These are phyloP conservation scores for Nebria brevicollis DNA, from an alignment of 2,888 invertebrate genomes.

Conservation along the genomic window DNA sequence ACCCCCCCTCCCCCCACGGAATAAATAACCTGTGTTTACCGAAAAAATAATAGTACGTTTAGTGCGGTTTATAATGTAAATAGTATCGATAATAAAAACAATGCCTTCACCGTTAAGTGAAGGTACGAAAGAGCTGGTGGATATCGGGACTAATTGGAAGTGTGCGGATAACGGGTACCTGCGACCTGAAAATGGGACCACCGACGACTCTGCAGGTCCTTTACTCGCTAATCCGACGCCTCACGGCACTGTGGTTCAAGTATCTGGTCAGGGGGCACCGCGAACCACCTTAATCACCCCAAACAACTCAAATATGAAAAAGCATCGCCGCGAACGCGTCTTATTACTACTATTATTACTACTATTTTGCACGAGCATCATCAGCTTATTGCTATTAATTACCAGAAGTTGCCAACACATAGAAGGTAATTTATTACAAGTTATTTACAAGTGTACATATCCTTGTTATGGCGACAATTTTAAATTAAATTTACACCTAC, in stretches of 20 bases:
- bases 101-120: slow-evolving; percentile 22
- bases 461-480: background rate
- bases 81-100: background rate
- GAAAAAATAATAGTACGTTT: too few relatives aligned
- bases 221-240: background rate
- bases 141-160: slow-evolving; percentile 18
- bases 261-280: slow-evolving; percentile 2
- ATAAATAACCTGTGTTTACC: too few relatives aligned
- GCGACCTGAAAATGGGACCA: slow-evolving; percentile 8
- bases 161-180: slow-evolving; percentile 20
- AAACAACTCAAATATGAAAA: background rate
- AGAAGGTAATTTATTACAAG: background rate
- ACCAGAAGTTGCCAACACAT: slow-evolving; percentile 23
- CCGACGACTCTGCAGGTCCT: background rate
- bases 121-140: slow-evolving; percentile 16
- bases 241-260: slow-evolving; percentile 27
- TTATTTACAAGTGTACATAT: background rate
- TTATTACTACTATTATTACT: slow-evolving; percentile 25
- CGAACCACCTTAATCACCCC: slow-evolving; percentile 24
- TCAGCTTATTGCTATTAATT: slow-evolving; percentile 34
- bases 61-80: background rate
- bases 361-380: slow-evolving; percentile 30
- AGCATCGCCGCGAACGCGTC: slow-evolving; percentile 18
- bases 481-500: background rate
- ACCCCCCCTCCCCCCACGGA: too few relatives aligned